These are phyloP conservation scores for Neosilurus mollespiculum DNA, from an alignment of 2,797 vertebrate species.

Conservation along the genomic window DNA sequence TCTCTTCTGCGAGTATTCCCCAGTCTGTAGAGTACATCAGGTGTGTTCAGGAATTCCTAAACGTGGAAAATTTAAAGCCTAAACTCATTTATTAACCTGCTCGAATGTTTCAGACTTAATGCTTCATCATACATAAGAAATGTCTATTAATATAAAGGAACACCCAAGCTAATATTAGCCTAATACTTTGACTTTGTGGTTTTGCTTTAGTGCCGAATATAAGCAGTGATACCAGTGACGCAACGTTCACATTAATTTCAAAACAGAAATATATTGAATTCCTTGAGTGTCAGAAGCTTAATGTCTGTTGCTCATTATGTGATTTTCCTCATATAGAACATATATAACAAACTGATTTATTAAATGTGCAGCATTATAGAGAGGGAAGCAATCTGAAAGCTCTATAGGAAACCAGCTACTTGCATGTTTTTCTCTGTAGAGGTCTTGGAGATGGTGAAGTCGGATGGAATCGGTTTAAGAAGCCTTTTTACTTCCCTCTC, in stretches of 20 bases:
- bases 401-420: slow-evolving; percentile 2
- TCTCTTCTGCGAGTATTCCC: too few species aligned
- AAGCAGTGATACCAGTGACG: not conserved
- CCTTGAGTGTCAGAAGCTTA: not conserved
- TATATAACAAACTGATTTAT: slow-evolving; percentile 52
- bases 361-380: not conserved
- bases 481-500: slow-evolving; percentile 16
- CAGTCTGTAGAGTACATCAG: too few species aligned
- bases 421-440: not conserved
- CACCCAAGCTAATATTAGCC: not conserved
- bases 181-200: not conserved
- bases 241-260: not conserved
- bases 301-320: not conserved
- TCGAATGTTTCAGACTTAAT: not conserved
- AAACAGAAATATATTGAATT: not conserved
- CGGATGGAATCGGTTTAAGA: slow-evolving; percentile 14
- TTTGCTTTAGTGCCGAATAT: not conserved
- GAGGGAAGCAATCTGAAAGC: not conserved
- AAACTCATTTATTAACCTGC: not conserved
- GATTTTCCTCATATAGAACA: not conserved
- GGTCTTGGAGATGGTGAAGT: slow-evolving; percentile 5
- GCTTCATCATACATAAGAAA: not conserved
- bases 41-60: not conserved
- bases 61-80: not conserved
- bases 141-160: not conserved